Base-by-base conservation (phyloP, 2,797 vertebrate genomes). In the Lindbergichthys nudifrons region DNA sequence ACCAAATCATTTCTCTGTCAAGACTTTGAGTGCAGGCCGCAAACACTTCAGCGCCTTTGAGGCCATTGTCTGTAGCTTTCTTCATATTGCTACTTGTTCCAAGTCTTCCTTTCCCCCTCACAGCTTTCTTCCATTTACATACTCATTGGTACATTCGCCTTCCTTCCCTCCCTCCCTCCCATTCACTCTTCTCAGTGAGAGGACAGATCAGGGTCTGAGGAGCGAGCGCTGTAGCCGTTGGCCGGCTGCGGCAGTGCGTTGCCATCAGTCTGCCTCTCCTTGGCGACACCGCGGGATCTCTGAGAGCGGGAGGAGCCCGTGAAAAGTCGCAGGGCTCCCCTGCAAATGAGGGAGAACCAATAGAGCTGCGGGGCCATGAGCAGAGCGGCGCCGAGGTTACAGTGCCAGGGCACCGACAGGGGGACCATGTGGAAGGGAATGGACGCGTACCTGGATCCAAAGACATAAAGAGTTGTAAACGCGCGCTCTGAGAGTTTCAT, bases 271-370 rank as follows among this genome's bases (percentile, higher is more conserved):
- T 90, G 90, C 7, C 50, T 66, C 72, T 93, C 90, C 78, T 92
- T 92, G 26, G 88, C 43, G 10, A 83, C 65, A 3, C 74, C 50
- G 11, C 82, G 80, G 3, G 86, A 88, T 53, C 88, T 87, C 77
- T 75, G 91, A 45, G 93, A 92, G 83, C 89, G 93, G 3, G 90
- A 90, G 56, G 90, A 75, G 68, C 93, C 90, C 15, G 54, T 90
- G 85, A 95, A 95, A 67, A 95, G 89, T 70, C 96, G 96, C 76
- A 96, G 90, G 19, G 96, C 96, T 2, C 96, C 96, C 0, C 96
- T 90, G 93, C 96, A 97, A 91, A 97, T 97, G 48, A 97, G 95
- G 77, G 94, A 96, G 89, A 97, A 97, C 96, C 96, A 97, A 87
- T 97, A 97, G 90, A 97, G 92, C 92, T 97, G 96, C 0, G 96